These are phyloP conservation scores for Drosophila guanche DNA, from an alignment of 1,140 invertebrate genomes.

Conservation along the genomic window DNA sequence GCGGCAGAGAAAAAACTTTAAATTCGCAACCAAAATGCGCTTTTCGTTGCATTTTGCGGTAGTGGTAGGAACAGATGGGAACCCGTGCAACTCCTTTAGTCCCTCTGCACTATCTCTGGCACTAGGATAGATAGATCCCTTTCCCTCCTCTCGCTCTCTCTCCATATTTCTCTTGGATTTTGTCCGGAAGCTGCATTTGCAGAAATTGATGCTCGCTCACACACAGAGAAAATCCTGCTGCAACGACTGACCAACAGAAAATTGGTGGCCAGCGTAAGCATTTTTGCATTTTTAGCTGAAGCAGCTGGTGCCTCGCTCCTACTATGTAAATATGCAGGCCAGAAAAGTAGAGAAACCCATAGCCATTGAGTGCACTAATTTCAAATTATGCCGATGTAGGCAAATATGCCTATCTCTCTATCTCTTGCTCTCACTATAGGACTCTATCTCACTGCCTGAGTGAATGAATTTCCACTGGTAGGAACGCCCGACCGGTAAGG, in stretches of 20 bases:
- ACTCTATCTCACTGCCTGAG: constrained; percentile 17
- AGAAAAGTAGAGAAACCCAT: constrained; percentile 60
- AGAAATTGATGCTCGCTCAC: constrained; percentile 63
- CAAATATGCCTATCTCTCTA: constrained; percentile 50
- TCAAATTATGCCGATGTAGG: constrained; percentile 78
- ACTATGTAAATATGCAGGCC: constrained; percentile 67
- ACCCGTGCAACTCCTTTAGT: not conserved
- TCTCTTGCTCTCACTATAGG: not conserved
- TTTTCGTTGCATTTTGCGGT: constrained; percentile 38
- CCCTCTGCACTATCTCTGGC: too few relatives aligned
- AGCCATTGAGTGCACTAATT: constrained; percentile 80
- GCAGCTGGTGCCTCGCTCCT: constrained; percentile 43
- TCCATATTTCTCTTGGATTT: constrained; percentile 9
- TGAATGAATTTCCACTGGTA: constrained; percentile 25
- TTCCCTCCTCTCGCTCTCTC: not conserved
- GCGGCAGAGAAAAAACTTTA: constrained; percentile 20
- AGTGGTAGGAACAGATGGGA: too few relatives aligned
- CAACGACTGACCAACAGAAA: constrained; percentile 15
- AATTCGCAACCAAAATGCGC: constrained; percentile 36
- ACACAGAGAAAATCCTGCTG: constrained; percentile 12
- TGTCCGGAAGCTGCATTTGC: constrained; percentile 61
- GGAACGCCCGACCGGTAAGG: constrained; percentile 6
- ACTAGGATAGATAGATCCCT: too few relatives aligned
- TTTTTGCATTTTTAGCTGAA: constrained; percentile 71
- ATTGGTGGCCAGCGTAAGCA: constrained; percentile 56